Percentiles rank a stretch among this genome's conserved stretches.
These are phyloP conservation scores for Cecidostiba fungosa DNA, from an alignment of 2,888 invertebrate species.

Conservation along the genomic window DNA sequence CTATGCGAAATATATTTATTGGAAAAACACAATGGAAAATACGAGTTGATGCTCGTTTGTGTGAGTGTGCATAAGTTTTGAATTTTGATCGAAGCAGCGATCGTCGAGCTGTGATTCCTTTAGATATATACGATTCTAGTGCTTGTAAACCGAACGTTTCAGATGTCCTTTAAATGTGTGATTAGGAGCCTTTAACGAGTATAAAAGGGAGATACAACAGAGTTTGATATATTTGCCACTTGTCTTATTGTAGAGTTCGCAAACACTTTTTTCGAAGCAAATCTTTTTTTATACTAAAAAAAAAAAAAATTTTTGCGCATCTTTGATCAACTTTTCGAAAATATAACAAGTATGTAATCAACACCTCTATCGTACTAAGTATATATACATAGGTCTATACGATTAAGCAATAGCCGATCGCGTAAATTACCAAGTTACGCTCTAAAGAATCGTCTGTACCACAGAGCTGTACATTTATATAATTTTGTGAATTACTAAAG, in stretches of 20 bases:
- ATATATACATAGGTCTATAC: slow-evolving; percentile 58
- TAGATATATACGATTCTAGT: slow-evolving; percentile 64
- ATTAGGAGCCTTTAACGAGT: slow-evolving; percentile 57
- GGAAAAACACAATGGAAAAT: slow-evolving; percentile 43
- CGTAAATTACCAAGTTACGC: slow-evolving; percentile 63
- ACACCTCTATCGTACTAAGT: slow-evolving; percentile 54
- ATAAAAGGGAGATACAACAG: slow-evolving; percentile 43
- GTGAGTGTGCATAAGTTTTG: slow-evolving; percentile 46
- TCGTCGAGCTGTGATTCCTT: slow-evolving; percentile 67
- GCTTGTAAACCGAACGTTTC: slow-evolving; percentile 64
- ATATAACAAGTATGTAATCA: slow-evolving; percentile 51
- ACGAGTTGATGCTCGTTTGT: slow-evolving; percentile 43
- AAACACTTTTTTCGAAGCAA: slow-evolving; percentile 52
- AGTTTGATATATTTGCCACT: slow-evolving; percentile 61
- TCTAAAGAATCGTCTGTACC: slow-evolving; percentile 25
- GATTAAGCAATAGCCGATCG: slow-evolving; percentile 58
- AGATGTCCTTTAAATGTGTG: slow-evolving; percentile 57
- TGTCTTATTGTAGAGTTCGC: slow-evolving; percentile 53
- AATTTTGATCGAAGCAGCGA: slow-evolving; percentile 62
- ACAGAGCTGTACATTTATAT: not conserved
- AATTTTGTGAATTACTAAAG: not conserved
- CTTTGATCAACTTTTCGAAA: slow-evolving; percentile 56
- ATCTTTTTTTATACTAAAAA: slow-evolving; percentile 59
- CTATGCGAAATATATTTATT: slow-evolving; percentile 34
- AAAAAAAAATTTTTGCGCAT: slow-evolving; percentile 56